A percentile compares a stretch with the other conserved stretches of the same genome.
Conservation (phyloP, 1,140 invertebrate genomes). For the Drosophila burlai region DNA sequence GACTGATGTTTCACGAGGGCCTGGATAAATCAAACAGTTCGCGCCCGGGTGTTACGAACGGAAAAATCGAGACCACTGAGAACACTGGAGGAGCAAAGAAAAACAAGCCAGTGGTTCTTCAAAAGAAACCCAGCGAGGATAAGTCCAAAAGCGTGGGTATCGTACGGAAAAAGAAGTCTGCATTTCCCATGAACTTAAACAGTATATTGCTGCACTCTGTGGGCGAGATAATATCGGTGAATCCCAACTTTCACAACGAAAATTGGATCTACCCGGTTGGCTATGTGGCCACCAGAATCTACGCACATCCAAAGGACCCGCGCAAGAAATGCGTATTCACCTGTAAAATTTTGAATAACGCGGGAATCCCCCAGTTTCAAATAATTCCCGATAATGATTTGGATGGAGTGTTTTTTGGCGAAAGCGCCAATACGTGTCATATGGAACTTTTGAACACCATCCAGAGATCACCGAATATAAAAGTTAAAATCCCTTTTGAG, state of each 20-base stretch:
- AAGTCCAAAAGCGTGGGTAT: conserved; percentile 41
- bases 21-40: conserved; percentile 48
- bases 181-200: conserved; percentile 91
- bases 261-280: conserved; percentile 92
- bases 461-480: conserved; percentile 86
- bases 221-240: conserved; percentile 91
- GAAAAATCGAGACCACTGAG: conserved; percentile 20
- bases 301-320: conserved; percentile 90
- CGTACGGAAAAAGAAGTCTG: conserved; percentile 87
- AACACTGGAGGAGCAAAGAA: conserved; percentile 4
- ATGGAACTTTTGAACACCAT: conserved; percentile 88
- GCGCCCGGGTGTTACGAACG: conserved; percentile 32
- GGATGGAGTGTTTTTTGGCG: conserved; percentile 88
- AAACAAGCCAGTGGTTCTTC: conserved; percentile 17
- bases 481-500: conserved; percentile 86
- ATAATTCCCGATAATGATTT: conserved; percentile 91
- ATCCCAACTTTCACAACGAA: conserved; percentile 89
- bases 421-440: conserved; percentile 90
- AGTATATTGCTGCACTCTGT: conserved; percentile 91
- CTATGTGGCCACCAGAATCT: conserved; percentile 92
- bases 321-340: conserved; percentile 92
- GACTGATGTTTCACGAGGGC: conserved; percentile 88
- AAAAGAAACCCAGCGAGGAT: conserved; percentile 34
- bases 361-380: conserved; percentile 91
- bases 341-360: conserved; percentile 92